These are phyloP conservation scores for Tetranychus truncatus DNA, from an alignment of 2,888 invertebrate species.

Conservation along the genomic window DNA sequence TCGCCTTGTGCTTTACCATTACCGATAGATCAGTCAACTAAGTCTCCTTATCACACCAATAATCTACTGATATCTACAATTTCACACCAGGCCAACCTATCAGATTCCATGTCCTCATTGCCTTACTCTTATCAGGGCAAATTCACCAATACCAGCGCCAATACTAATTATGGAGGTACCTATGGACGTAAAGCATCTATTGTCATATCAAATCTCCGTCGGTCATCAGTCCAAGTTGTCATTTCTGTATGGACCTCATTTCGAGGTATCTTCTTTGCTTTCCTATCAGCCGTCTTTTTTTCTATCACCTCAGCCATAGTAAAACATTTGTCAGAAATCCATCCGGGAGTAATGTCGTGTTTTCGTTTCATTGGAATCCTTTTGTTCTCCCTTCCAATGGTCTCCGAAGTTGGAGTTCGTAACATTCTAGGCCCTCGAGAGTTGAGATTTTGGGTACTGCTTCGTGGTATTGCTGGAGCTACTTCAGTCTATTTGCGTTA, in stretches of 20 bases:
- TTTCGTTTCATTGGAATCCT: slow-evolving; percentile 70
- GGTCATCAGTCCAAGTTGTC: slow-evolving; percentile 1
- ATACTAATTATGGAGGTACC: not conserved
- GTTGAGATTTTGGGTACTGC: slow-evolving; percentile 51
- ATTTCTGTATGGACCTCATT: slow-evolving; percentile 2
- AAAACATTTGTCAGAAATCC: slow-evolving; percentile 56
- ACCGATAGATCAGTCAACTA: no score
- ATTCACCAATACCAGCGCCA: not conserved
- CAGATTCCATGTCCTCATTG: no score
- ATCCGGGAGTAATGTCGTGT: slow-evolving; percentile 71
- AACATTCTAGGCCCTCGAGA: slow-evolving; percentile 54
- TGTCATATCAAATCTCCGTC: not conserved
- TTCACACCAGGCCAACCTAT: no score
- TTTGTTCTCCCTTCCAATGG: slow-evolving; percentile 57
- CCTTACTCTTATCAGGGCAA: no score
- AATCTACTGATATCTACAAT: no score
- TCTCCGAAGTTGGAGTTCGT: slow-evolving; percentile 58
- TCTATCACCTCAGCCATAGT: slow-evolving; percentile 78
- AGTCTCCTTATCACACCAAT: no score
- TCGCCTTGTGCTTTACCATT: no score
- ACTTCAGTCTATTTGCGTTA: slow-evolving; percentile 73
- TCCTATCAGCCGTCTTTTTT: slow-evolving; percentile 64
- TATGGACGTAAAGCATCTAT: not conserved
- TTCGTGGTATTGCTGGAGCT: slow-evolving; percentile 67
- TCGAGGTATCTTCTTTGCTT: slow-evolving; percentile 24